Evolutionary conservation across 2,888 invertebrate genomes (phyloP), one percentile per base, ranked within the genome.

Genomic region (Brenthis daphne): DNA sequence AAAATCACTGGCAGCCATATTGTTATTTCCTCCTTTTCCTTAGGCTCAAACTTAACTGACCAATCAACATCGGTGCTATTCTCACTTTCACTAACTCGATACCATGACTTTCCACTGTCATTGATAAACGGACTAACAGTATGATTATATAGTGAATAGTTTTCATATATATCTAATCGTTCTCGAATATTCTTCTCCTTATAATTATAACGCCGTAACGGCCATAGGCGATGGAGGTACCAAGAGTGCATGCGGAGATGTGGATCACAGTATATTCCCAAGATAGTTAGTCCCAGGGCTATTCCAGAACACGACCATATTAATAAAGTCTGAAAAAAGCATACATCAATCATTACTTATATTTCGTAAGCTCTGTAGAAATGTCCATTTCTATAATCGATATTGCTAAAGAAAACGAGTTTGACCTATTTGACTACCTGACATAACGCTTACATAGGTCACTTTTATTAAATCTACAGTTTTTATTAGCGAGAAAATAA

Each of bases 261-360:
- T 29, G 92, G 92, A 77, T 92, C 92, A 74, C 92, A 92, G 80
- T 89, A 92, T 0, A 84, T 80, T 55, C 92, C 92, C 3, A 92
- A 77, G 11, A 90, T 77, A 1, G 87, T 86, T 16, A 92, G 79
- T 64, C 91, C 90, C 75, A 87, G 87, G 0, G 91, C 90, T 57
- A 92, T 91, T 12, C 92, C 92, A 0, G 89, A 85, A 65, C 92
- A 92, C 0, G 92, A 92, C 81, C 87, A 89, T 1, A 92, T 82
- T 0, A 92, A 79, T 65, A 92, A 79, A 77, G 88, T 86, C 92
- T 92, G 85, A 1, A 85, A 85, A 51, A 43, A 43, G 11, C 37
- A 43, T 43, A 43, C 37, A 8, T 29, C 11, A 43, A 8, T 29
- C 11, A 43, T 43, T 43, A 43, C 29, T 29, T 29, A 29, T 0